phyloP scores from a whole-genome alignment of 23 tunicate genomes.

The Oikopleura vanhoeffeni region DNA sequence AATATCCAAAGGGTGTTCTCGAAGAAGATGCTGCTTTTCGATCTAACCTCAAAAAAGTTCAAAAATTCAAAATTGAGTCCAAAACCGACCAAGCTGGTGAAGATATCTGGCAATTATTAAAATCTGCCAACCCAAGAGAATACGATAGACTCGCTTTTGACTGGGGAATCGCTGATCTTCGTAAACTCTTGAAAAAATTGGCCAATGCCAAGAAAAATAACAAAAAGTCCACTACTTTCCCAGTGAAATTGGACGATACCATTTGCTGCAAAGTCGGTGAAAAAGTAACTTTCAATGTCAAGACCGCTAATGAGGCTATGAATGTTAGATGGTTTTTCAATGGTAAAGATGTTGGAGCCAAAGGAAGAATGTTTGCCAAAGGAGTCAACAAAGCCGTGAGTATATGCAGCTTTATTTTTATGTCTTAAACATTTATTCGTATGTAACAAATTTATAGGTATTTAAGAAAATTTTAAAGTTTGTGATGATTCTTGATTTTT shows the following conservation, averaged over 20 bases:
- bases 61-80: neutral
- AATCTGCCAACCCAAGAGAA: conserved; percentile 54
- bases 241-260: conserved; percentile 45
- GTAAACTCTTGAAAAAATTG: conserved; percentile 47
- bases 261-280: conserved; percentile 42
- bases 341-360: conserved; percentile 29
- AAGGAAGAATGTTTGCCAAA: neutral
- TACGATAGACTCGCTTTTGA: conserved; percentile 76
- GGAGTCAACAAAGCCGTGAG: neutral
- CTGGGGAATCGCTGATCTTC: conserved; percentile 63
- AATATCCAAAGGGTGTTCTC: neutral
- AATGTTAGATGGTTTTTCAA: conserved; percentile 82
- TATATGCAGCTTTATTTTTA: too few species aligned
- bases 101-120: conserved; percentile 69
- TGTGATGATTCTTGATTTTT: too few species aligned
- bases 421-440: too few species aligned
- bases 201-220: conserved; percentile 42
- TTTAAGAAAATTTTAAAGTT: too few species aligned
- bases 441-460: too few species aligned
- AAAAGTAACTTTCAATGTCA: conserved; percentile 52
- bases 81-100: neutral
- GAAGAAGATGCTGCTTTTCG: neutral
- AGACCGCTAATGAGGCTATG: conserved; percentile 84
- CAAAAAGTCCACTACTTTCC: conserved; percentile 32
- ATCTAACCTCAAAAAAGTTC: neutral